Evolutionary conservation across 2,888 invertebrate genomes (phyloP), one percentile per base, ranked within the genome.

Genomic region (Chirona hameri): DNA sequence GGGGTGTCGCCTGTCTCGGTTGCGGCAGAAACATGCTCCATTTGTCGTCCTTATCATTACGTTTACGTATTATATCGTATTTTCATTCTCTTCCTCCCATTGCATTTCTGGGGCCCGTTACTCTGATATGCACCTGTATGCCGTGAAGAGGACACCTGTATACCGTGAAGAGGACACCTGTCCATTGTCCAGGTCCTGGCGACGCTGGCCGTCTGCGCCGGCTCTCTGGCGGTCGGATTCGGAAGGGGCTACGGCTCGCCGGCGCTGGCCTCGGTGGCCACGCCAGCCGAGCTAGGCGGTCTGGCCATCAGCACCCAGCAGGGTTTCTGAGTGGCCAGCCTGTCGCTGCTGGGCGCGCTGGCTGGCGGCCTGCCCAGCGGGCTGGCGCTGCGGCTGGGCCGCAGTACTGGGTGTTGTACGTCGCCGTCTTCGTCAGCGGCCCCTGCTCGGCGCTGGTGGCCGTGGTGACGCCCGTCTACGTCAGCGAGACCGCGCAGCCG

Each of bases 401-500:
- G 95, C n/a, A n/a, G n/a, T n/a, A n/a, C n/a, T 91, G 93, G 86
- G 91, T 94, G 89, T 93, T 96, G 91, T 94, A 94, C 88, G 90
- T 93, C 86, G 95, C 95, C 0, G 93, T 96, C 83, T 94, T 96
- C 87, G 88, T 95, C 83, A 95, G 94, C 80, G 97, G 96, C 0
- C 92, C 94, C 87, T 94, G 94, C 88, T 93, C 93, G 86, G 93
- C 93, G 21, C 92, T 95, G 86, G 91, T 93, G 60, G 93, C 93
- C n/a, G 92, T 94, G 89, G 91, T 93, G 60, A 93, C 93, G 84
- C 85, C 85, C 93, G 94, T 96, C 27, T 97, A 96, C 90, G 93
- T 97, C 87, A 95, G 95, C 87, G 97, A 97, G 89, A 95, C 96
- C 86, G 93, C 96, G 46, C 93, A 95, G 31, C 94, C 95, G 1